Evolutionary conservation across 2,888 invertebrate species (phyloP).

Genomic region (Eupithecia pulchellata): DNA sequence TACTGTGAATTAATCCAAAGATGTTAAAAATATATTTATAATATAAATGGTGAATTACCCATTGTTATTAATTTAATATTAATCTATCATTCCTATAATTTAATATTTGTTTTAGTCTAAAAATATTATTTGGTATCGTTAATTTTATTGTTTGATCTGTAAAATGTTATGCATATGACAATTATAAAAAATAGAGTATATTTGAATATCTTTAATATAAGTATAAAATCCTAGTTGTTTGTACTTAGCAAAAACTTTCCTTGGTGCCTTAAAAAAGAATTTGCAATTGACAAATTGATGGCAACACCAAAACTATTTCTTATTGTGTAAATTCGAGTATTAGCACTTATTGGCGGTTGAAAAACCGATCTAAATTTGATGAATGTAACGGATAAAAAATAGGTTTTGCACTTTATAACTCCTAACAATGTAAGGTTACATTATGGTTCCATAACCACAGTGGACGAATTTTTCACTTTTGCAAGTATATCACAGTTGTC

Average conservation of each 20-base stretch:
- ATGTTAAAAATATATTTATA: slow-evolving; percentile 36
- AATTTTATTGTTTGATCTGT: slow-evolving; percentile 29
- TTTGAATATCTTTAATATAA: not conserved
- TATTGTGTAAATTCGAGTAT: not conserved
- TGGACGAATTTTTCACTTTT: not conserved
- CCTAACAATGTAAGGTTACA: not conserved
- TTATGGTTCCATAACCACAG: not conserved
- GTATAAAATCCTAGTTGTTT: slow-evolving; percentile 5
- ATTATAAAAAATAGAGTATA: slow-evolving; percentile 21
- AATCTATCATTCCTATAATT: slow-evolving; percentile 70
- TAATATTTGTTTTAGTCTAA: slow-evolving; percentile 53
- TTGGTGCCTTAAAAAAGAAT: slow-evolving; percentile 10
- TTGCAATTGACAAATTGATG: slow-evolving; percentile 3
- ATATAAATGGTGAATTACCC: slow-evolving; percentile 24
- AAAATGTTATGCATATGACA: slow-evolving; percentile 33
- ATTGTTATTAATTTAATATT: slow-evolving; percentile 35
- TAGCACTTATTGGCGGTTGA: not conserved
- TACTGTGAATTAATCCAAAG: slow-evolving; percentile 46
- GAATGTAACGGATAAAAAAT: not conserved
- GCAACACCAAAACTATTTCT: not conserved
- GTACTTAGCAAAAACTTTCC: slow-evolving; percentile 21
- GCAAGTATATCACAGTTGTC: not conserved
- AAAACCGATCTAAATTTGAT: not conserved
- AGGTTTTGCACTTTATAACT: not conserved
- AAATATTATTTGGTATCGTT: not conserved